These are phyloP conservation scores for Ophthalmolycus amberensis DNA, from an alignment of 2,113 vertebrate genomes.

Conservation along the genomic window DNA sequence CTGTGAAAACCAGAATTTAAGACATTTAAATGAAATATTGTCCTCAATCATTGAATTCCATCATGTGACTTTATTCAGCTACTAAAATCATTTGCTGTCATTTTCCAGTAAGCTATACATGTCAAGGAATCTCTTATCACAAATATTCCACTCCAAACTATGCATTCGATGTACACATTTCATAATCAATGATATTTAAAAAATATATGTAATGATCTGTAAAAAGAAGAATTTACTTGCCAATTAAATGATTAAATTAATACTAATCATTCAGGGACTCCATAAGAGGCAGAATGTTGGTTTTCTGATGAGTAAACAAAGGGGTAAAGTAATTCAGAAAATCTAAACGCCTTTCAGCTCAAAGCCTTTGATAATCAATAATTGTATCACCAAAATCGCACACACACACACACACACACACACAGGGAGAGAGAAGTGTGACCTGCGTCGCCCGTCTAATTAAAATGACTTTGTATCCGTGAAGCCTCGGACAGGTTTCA, in stretches of 20 bases:
- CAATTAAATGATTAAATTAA: constrained; percentile 54
- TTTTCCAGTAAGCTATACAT: constrained; percentile 50
- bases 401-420: constrained; percentile 13
- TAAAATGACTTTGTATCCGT: constrained; percentile 17
- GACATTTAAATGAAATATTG: neutral
- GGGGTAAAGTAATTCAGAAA: constrained; percentile 25
- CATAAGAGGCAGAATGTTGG: constrained; percentile 31
- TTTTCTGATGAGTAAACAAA: constrained; percentile 37
- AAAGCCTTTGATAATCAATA: constrained; percentile 33
- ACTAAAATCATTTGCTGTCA: constrained; percentile 61
- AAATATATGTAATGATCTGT: constrained; percentile 51
- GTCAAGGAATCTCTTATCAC: constrained; percentile 53
- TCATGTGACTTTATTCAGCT: constrained; percentile 75
- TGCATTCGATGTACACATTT: constrained; percentile 41
- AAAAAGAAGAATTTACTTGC: constrained; percentile 29
- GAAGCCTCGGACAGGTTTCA: constrained; percentile 20
- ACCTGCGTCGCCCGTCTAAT: constrained; percentile 13
- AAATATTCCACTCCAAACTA: constrained; percentile 55
- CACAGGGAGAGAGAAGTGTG: constrained; percentile 9
- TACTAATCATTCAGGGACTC: constrained; percentile 36
- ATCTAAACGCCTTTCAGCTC: constrained; percentile 2
- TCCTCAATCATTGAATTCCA: constrained; percentile 40
- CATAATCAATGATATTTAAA: constrained; percentile 40
- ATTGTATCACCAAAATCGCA: constrained; percentile 22
- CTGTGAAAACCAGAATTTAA: neutral